Conservation (phyloP, 2,797 vertebrate species). For the Chiroxiphia lanceolata region DNA sequence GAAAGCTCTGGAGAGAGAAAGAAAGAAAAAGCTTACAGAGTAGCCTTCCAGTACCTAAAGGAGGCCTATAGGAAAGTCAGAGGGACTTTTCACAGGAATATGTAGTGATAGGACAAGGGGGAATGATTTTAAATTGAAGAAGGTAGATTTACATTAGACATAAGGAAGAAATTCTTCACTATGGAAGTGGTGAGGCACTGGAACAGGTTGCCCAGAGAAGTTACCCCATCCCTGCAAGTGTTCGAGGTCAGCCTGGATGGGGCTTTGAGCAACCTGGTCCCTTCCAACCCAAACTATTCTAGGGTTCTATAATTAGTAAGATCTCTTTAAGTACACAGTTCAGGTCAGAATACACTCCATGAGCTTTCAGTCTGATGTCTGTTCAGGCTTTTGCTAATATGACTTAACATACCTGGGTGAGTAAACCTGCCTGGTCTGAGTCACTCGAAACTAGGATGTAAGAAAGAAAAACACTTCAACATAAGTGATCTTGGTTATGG, state of each 20-base stretch:
- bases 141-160: not conserved
- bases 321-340: not conserved
- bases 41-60: not conserved
- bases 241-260: not conserved
- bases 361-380: not conserved
- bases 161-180: not conserved
- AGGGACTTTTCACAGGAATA: not conserved
- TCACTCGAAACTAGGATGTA: not conserved
- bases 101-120: not conserved
- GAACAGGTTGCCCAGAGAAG: not conserved
- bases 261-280: not conserved
- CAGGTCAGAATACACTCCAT: not conserved
- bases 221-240: not conserved
- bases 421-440: not conserved
- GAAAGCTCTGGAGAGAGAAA: not conserved
- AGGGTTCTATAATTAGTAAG: not conserved
- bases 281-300: not conserved
- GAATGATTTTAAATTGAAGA: not conserved
- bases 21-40: no score
- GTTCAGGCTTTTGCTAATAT: not conserved
- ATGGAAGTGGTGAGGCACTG: not conserved
- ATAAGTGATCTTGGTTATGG: not conserved
- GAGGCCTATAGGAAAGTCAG: not conserved
- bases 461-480: conserved; percentile 14
- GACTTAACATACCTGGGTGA: not conserved